Percentiles rank a stretch among this genome's conserved stretches.
Conservation (phyloP, 2,113 vertebrate species). For the Narcine bancroftii region DNA sequence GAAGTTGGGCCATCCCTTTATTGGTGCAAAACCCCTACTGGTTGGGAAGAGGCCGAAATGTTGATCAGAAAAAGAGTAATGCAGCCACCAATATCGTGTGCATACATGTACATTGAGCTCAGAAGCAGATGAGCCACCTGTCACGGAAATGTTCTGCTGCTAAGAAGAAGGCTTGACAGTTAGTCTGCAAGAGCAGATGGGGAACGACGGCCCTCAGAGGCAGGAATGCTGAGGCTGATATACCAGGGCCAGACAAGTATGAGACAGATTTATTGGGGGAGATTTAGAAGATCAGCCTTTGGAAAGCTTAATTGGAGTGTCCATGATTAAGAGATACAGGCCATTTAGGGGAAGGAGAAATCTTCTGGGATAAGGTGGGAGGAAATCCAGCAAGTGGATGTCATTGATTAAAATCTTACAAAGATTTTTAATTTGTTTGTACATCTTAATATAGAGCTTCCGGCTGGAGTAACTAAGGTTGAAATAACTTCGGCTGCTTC, state of each 20-base stretch:
- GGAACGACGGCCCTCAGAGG: not conserved
- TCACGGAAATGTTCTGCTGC: not conserved
- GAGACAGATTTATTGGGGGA: not conserved
- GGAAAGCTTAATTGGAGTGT: not conserved
- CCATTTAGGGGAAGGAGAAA: not conserved
- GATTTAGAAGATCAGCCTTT: not conserved
- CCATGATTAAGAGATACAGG: too few species aligned
- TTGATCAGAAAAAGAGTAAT: not conserved
- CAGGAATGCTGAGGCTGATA: not conserved
- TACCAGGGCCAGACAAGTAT: not conserved
- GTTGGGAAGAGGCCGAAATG: not conserved
- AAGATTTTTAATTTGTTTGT: not conserved
- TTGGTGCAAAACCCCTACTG: not conserved
- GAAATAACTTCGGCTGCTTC: not conserved
- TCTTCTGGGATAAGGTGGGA: not conserved
- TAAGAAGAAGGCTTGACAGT: not conserved
- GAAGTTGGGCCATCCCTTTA: too few species aligned
- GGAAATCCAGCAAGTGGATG: not conserved
- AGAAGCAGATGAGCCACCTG: not conserved
- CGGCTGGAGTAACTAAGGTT: not conserved
- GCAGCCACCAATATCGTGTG: too few species aligned
- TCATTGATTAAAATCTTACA: not conserved
- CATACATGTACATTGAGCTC: not conserved
- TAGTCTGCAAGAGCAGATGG: not conserved
- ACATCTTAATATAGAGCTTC: not conserved